A percentile compares a stretch with the other conserved stretches of the same genome.
Evolutionary conservation across 2,888 invertebrate genomes (phyloP).

Genomic region (Synergus japonicus): DNA sequence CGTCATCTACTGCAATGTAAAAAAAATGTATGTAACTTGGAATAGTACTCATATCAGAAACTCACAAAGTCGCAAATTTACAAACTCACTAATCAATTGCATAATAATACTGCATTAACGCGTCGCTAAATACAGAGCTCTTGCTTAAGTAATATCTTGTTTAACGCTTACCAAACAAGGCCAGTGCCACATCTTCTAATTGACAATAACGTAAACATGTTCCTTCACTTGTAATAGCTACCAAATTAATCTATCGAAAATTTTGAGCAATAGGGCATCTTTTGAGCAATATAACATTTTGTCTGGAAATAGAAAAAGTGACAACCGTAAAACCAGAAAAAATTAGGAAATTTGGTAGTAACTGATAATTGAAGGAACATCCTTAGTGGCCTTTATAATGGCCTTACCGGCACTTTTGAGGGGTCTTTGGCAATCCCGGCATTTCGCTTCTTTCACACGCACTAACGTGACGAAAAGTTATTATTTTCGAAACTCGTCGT

Average conservation of each 20-base stretch:
- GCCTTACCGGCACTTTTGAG: neutral
- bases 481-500: conserved; percentile 16
- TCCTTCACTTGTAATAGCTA: too few species aligned
- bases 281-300: too few species aligned
- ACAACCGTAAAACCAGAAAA: too few species aligned
- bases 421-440: conserved; percentile 47
- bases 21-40: conserved; percentile 36
- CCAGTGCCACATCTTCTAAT: conserved; percentile 51
- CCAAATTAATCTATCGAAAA: too few species aligned
- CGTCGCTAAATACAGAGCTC: conserved; percentile 62
- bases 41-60: conserved; percentile 9
- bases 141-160: conserved; percentile 56
- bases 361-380: neutral
- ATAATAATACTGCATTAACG: conserved; percentile 63
- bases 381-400: neutral
- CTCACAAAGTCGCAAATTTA: neutral
- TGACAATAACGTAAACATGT: neutral
- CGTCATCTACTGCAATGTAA: neutral
- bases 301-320: too few species aligned
- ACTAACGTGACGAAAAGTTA: conserved; percentile 18
- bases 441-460: conserved; percentile 46
- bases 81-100: conserved; percentile 62
- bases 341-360: too few species aligned
- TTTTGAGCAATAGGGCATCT: too few species aligned
- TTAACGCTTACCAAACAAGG: conserved; percentile 63